These are phyloP conservation scores for Hypomecis atomaria DNA, from an alignment of 2,888 invertebrate genomes.

Conservation along the genomic window DNA sequence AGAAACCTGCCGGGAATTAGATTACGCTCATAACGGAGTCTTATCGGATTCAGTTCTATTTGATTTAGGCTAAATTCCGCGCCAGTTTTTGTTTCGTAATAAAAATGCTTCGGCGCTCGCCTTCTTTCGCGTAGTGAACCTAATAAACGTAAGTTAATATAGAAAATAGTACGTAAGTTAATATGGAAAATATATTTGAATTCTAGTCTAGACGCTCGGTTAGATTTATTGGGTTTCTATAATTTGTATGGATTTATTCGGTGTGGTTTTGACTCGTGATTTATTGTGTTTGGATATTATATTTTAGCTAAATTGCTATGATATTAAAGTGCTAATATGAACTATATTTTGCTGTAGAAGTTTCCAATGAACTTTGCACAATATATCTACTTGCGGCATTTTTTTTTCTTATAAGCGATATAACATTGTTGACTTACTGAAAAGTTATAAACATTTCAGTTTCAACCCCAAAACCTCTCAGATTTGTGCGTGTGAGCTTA, in stretches of 20 bases:
- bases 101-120: slow-evolving; percentile 9
- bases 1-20: slow-evolving; percentile 24
- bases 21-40: slow-evolving; percentile 27
- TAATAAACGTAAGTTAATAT: background rate
- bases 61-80: slow-evolving; percentile 24
- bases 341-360: too few species aligned
- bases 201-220: slow-evolving; percentile 14
- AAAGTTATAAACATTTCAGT: too few species aligned
- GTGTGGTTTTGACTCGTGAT: background rate
- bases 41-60: slow-evolving; percentile 28
- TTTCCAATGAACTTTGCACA: too few species aligned
- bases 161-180: background rate
- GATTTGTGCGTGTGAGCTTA: too few species aligned
- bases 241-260: slow-evolving; percentile 13
- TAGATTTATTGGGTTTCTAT: slow-evolving; percentile 18
- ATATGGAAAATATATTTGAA: slow-evolving; percentile 14
- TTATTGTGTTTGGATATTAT: background rate
- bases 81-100: slow-evolving; percentile 23
- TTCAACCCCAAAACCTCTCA: background rate
- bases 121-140: background rate
- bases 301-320: too few species aligned
- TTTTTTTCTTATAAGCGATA: too few species aligned
- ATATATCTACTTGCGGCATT: too few species aligned
- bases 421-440: too few species aligned
- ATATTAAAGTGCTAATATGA: background rate